Percentiles rank a stretch among this genome's conserved stretches.
Evolutionary conservation across 2,888 invertebrate species (phyloP).

Genomic region (Monochamus alternatus): DNA sequence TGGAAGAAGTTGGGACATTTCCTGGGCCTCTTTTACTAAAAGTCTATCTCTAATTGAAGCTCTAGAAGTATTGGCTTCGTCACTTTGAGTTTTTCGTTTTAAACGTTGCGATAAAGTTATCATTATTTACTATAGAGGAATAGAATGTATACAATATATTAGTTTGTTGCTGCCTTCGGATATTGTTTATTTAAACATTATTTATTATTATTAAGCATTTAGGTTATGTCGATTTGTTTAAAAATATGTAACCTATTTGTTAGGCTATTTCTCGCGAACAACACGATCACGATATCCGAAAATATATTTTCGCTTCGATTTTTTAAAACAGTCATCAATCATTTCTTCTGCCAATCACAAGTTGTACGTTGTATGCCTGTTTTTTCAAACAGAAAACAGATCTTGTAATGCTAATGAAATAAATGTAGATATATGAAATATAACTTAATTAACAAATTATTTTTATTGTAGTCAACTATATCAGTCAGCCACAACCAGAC

Average conservation of each 20-base stretch:
- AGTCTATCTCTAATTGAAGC: constrained; percentile 86
- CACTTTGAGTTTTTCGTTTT: constrained; percentile 75
- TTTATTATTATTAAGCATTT: constrained; percentile 1
- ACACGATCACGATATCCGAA: not conserved
- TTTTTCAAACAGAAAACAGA: too few species aligned
- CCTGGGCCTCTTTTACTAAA: constrained; percentile 86
- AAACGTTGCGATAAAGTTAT: constrained; percentile 83
- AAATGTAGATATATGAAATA: too few species aligned
- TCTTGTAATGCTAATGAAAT: too few species aligned
- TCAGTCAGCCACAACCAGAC: too few species aligned
- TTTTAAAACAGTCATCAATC: too few species aligned
- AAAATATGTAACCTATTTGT: constrained; percentile 11
- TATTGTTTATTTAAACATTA: constrained; percentile 10
- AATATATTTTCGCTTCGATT: too few species aligned
- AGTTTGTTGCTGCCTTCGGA: not conserved
- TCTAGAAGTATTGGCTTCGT: constrained; percentile 69
- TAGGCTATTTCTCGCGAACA: constrained; percentile 10
- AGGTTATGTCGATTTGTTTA: constrained; percentile 18
- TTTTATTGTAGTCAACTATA: too few species aligned
- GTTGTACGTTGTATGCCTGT: too few species aligned
- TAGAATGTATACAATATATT: not conserved
- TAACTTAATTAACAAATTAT: too few species aligned
- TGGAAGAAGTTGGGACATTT: constrained; percentile 91
- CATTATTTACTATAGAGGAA: constrained; percentile 69
- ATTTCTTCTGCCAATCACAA: too few species aligned